Evolutionary conservation across 2,113 vertebrate species (phyloP).

Genomic region (Solenodon paradoxus): DNA sequence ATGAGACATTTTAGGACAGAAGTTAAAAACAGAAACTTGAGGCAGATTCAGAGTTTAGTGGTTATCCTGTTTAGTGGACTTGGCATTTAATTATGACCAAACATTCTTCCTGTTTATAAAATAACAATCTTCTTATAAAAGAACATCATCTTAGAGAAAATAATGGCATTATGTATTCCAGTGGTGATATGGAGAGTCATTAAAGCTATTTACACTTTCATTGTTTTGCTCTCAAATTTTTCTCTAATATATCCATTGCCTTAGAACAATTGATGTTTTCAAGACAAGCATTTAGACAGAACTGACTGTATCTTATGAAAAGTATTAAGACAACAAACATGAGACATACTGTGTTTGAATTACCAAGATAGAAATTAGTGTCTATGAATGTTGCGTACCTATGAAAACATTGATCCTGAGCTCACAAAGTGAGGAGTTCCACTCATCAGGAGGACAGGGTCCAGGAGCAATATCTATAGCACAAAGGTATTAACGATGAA

Average conservation of each 20-base stretch:
- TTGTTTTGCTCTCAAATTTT: neutral
- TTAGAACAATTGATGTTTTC: neutral
- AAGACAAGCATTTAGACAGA: neutral
- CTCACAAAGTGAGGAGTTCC: neutral
- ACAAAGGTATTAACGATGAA: neutral
- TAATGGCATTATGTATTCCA: neutral
- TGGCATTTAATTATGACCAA: neutral
- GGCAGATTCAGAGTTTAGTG: neutral
- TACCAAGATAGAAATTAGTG: neutral
- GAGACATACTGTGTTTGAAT: neutral
- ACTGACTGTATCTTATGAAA: neutral
- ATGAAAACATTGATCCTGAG: neutral
- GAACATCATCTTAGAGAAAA: neutral
- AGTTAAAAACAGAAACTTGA: neutral
- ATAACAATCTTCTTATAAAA: neutral
- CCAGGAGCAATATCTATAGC: neutral
- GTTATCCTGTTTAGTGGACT: neutral
- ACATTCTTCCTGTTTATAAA: neutral
- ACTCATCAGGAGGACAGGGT: neutral
- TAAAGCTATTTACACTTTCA: neutral
- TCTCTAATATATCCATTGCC: neutral
- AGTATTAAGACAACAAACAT: neutral
- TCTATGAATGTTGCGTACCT: neutral
- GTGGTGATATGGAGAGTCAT: neutral
- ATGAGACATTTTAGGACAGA: neutral